phyloP scores from a whole-genome alignment of 1,140 invertebrate genomes.

The Gerris buenoi region DNA sequence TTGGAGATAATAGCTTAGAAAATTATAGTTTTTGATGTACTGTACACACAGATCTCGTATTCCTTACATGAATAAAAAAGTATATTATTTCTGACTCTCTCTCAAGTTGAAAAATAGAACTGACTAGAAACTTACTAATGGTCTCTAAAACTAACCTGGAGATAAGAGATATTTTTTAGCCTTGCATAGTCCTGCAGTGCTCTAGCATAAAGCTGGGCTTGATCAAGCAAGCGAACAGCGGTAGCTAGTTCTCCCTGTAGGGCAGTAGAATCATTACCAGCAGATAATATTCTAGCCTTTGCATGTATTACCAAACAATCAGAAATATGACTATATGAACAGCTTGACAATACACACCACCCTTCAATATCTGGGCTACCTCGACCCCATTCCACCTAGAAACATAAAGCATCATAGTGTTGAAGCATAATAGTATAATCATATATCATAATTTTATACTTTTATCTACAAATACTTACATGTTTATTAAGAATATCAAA shows the following conservation, averaged over 20 bases:
- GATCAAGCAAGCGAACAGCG: conserved; percentile 39
- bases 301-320: not conserved
- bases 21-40: too few species aligned
- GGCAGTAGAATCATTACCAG: not conserved
- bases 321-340: not conserved
- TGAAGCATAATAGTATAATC: too few species aligned
- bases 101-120: too few species aligned
- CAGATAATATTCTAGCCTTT: not conserved
- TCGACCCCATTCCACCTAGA: not conserved
- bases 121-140: too few species aligned
- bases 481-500: conserved; percentile 25
- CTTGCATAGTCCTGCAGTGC: conserved; percentile 55
- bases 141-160: conserved; percentile 43
- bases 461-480: too few species aligned
- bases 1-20: too few species aligned
- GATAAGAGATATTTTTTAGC: conserved; percentile 51
- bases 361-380: not conserved
- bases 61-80: too few species aligned
- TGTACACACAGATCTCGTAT: too few species aligned
- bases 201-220: conserved; percentile 48
- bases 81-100: too few species aligned
- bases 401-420: conserved; percentile 49
- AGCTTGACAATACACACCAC: not conserved
- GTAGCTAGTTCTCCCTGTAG: conserved; percentile 24
- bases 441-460: too few species aligned